Evolutionary conservation across 2,888 invertebrate species (phyloP), one percentile per base, ranked within the genome.

Genomic region (Melinaea marsaeus): DNA sequence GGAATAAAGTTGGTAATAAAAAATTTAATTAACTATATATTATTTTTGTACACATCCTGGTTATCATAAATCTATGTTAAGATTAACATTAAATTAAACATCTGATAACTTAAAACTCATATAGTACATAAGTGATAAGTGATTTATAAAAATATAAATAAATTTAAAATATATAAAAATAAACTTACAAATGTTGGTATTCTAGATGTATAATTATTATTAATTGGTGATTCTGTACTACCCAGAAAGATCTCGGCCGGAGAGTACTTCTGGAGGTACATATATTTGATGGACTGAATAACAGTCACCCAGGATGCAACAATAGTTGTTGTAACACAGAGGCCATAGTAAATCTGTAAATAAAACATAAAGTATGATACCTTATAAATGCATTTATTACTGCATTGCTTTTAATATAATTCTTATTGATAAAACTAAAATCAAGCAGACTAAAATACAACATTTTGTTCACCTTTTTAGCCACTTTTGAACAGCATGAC

Each of bases 231-330:
- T 66, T 90, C 86, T 2, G 90, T 88, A 70, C 81, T 84, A 69
- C 88, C 82, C 51, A 92, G 83, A 69, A 91, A 87, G 67, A 80
- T 77, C n/a, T 75, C 75, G 51, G 70, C 76, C 3, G 70, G 80
- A 1, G 84, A 79, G 69, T 90, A 88, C 65, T 84, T 91, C 81
- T 87, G 84, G 75, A 95, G 88, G 79, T 96, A 97, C 80, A 97
- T 92, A 79, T 96, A 95, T 86, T 97, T 97, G 74, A 97, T 95
- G 82, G 96, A 95, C 80, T 98, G 97, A 1, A 97, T 97, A n/a
- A 96, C 95, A 0, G 96, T 96, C 57, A 97, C 97, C 97, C 97
- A 98, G 13, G 96, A 95, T 7, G 94, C 94, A n/a, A 97, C 97
- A 61, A 97, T 94, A 72, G 95, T 93, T 63, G 96, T 92, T 48